phyloP scores from a whole-genome alignment of 2,888 invertebrate species.

The Silvanus unidentatus region DNA sequence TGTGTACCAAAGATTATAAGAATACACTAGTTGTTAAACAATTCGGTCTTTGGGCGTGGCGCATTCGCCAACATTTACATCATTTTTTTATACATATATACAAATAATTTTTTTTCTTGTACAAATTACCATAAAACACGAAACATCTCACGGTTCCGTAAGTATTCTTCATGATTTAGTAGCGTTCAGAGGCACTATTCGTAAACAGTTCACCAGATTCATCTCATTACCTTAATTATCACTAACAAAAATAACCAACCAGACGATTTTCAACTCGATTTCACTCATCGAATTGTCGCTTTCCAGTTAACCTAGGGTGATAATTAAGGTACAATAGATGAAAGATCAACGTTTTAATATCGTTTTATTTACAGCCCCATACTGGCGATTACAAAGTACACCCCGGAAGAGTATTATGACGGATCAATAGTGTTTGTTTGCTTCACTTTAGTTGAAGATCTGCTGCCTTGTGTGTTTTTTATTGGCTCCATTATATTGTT shows the following conservation, averaged over 20 bases:
- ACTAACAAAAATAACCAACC: too few species aligned
- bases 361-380: conserved; percentile 66
- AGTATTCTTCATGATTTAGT: too few species aligned
- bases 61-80: too few species aligned
- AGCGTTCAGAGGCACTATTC: too few species aligned
- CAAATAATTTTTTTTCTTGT: not conserved
- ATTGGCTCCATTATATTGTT: conserved; percentile 74
- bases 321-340: conserved; percentile 6
- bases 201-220: too few species aligned
- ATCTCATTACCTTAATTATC: too few species aligned
- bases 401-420: conserved; percentile 65
- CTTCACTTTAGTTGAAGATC: conserved; percentile 69
- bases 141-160: too few species aligned
- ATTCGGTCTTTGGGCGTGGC: conserved; percentile 2
- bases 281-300: too few species aligned
- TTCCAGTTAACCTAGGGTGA: not conserved
- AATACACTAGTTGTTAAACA: conserved; percentile 16
- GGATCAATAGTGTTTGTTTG: conserved; percentile 70
- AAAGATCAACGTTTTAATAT: conserved; percentile 9
- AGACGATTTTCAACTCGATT: too few species aligned
- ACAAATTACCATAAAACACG: not conserved
- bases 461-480: conserved; percentile 77
- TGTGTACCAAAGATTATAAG: conserved; percentile 21
- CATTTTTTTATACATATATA: conserved; percentile 1
- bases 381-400: conserved; percentile 72